phyloP scores from a whole-genome alignment of 2,113 vertebrate genomes.

The Hippocampus mohnikei region DNA sequence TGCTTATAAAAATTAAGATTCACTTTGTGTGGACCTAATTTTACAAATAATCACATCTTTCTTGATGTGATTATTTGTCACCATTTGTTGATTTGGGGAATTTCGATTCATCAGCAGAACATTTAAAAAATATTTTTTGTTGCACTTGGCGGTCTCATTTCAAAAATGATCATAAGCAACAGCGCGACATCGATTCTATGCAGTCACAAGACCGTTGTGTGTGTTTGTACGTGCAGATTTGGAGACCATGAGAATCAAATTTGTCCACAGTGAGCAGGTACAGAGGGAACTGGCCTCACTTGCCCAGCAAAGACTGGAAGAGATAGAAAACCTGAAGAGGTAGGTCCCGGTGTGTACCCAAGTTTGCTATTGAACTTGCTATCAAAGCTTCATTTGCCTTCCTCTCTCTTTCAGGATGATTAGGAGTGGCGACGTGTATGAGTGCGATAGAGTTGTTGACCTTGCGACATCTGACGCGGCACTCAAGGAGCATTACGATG shows the following conservation, averaged over 20 bases:
- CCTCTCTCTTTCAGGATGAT: conserved; percentile 33
- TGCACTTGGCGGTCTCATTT: not conserved
- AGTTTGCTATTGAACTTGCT: not conserved
- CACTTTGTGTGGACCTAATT: no score
- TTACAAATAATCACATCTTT: no score
- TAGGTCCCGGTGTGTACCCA: conserved; percentile 30
- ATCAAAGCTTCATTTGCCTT: not conserved
- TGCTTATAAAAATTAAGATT: no score
- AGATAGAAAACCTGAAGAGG: conserved; percentile 79
- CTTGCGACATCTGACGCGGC: not conserved
- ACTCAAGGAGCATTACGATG: not conserved
- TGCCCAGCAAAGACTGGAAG: conserved; percentile 76
- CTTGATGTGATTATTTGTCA: not conserved
- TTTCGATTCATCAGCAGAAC: not conserved
- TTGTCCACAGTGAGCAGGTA: conserved; percentile 77
- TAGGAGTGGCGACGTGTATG: not conserved
- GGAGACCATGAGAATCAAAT: conserved; percentile 72
- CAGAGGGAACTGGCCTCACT: conserved; percentile 77
- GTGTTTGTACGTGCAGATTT: conserved; percentile 58
- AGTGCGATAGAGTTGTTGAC: no score
- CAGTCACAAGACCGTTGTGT: conserved; percentile 1
- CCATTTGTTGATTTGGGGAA: not conserved
- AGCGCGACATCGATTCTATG: not conserved
- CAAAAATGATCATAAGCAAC: not conserved
- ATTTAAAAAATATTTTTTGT: not conserved